phyloP scores from a whole-genome alignment of 2,113 vertebrate genomes.

The Nerophis ophidion region DNA sequence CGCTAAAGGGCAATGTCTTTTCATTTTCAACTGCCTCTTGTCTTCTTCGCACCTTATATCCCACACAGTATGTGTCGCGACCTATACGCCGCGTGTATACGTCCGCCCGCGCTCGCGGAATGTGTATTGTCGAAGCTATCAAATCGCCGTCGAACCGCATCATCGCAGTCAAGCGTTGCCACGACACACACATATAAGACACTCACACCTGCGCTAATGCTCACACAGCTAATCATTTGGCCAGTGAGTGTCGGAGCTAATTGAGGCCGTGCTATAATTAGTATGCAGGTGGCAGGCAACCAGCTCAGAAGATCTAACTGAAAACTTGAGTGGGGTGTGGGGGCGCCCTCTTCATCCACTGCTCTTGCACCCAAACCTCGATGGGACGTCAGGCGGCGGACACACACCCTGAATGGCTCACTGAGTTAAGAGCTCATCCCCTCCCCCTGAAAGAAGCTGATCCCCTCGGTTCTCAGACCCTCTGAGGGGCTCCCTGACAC shows the following conservation, averaged over 20 bases:
- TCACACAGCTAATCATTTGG: too few species aligned
- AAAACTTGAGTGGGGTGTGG: conserved; percentile 31
- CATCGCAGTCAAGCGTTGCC: conserved; percentile 50
- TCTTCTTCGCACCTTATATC: conserved; percentile 55
- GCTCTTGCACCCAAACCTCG: conserved; percentile 60
- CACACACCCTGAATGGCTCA: conserved; percentile 43
- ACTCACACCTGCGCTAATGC: too few species aligned
- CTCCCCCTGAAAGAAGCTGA: conserved; percentile 12
- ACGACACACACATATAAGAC: neutral
- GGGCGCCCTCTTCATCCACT: conserved; percentile 30
- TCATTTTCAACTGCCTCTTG: conserved; percentile 47
- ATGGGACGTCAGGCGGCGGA: conserved; percentile 66
- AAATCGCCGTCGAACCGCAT: conserved; percentile 64
- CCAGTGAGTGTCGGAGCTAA: too few species aligned
- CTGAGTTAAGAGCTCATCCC: conserved; percentile 30
- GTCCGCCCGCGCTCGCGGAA: conserved; percentile 12
- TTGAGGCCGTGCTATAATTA: conserved; percentile 60
- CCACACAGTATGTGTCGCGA: conserved; percentile 33
- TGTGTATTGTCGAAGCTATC: conserved; percentile 56
- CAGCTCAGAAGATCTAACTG: conserved; percentile 54
- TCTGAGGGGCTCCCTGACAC: conserved; percentile 64
- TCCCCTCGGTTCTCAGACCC: conserved; percentile 52
- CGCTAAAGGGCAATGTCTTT: conserved; percentile 31
- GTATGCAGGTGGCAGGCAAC: conserved; percentile 61
- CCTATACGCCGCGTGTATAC: conserved; percentile 47